Conservation (phyloP, 30 jellyfish, hydroid and myxozoan species). For the Hydractinia echinata region DNA sequence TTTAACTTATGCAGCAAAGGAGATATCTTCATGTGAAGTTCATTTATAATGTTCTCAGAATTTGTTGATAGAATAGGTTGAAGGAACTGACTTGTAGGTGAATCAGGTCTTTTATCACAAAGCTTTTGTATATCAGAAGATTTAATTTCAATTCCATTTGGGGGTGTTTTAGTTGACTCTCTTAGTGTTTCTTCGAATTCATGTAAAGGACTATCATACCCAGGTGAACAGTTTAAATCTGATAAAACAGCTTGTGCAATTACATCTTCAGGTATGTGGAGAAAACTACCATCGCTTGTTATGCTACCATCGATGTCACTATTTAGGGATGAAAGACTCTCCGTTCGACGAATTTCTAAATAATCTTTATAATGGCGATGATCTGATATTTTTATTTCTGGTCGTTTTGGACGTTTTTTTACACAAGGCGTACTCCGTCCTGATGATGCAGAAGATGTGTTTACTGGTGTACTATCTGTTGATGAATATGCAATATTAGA, state of each 20-base stretch:
- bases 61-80: constrained; percentile 41
- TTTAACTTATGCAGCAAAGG: constrained; percentile 52
- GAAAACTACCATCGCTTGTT: constrained; percentile 20
- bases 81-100: constrained; percentile 69
- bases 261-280: constrained; percentile 24
- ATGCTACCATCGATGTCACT: constrained; percentile 22
- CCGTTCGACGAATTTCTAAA: constrained; percentile 28
- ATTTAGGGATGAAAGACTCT: constrained; percentile 18
- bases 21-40: constrained; percentile 46
- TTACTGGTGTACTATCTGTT: constrained; percentile 13
- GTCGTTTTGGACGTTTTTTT: constrained; percentile 39
- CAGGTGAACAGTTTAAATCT: not conserved
- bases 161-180: constrained; percentile 9
- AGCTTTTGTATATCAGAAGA: not conserved
- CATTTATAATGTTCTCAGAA: constrained; percentile 33
- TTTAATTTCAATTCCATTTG: not conserved
- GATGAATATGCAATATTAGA: too few relatives aligned
- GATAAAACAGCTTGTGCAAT: constrained; percentile 19
- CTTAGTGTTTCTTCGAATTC: constrained; percentile 30
- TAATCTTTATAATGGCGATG: not conserved
- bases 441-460: constrained; percentile 21
- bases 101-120: constrained; percentile 20
- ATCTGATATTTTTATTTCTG: constrained; percentile 29
- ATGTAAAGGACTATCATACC: not conserved
- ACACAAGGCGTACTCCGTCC: constrained; percentile 36